These are phyloP conservation scores for Arizona elegans DNA, from an alignment of 2,113 vertebrate species.

Conservation along the genomic window DNA sequence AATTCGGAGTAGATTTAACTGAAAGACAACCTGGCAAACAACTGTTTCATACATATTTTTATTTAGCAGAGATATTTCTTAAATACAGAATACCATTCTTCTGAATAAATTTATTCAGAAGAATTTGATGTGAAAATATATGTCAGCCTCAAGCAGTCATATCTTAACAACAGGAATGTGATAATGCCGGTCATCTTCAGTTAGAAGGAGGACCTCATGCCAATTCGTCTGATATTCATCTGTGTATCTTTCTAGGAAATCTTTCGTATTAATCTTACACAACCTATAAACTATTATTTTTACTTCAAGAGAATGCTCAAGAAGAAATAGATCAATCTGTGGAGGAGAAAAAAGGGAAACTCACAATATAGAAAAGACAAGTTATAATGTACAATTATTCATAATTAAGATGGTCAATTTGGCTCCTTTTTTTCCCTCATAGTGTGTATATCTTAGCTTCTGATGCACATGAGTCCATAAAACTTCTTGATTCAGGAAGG, in stretches of 20 bases:
- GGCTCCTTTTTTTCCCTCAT: background rate
- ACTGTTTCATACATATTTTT: background rate
- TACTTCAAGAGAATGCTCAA: constrained; percentile 75
- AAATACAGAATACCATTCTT: background rate
- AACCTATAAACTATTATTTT: constrained; percentile 76
- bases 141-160: background rate
- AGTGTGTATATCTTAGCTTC: background rate
- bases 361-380: background rate
- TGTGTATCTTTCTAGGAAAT: constrained; percentile 71
- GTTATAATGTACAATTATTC: background rate
- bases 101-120: background rate
- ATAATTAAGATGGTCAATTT: background rate
- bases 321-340: constrained; percentile 76
- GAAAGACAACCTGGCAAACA: no score
- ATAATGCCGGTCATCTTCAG: constrained; percentile 75
- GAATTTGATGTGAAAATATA: background rate
- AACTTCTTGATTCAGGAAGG: background rate
- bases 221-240: constrained; percentile 71
- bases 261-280: constrained; percentile 71
- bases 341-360: constrained; percentile 28
- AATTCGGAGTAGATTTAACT: background rate
- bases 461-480: background rate
- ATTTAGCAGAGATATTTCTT: background rate
- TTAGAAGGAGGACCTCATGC: constrained; percentile 74
- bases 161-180: constrained; percentile 69